Evolutionary conservation across 2,113 vertebrate species (phyloP), one percentile per base, ranked within the genome.

Genomic region (Neofelis nebulosa): DNA sequence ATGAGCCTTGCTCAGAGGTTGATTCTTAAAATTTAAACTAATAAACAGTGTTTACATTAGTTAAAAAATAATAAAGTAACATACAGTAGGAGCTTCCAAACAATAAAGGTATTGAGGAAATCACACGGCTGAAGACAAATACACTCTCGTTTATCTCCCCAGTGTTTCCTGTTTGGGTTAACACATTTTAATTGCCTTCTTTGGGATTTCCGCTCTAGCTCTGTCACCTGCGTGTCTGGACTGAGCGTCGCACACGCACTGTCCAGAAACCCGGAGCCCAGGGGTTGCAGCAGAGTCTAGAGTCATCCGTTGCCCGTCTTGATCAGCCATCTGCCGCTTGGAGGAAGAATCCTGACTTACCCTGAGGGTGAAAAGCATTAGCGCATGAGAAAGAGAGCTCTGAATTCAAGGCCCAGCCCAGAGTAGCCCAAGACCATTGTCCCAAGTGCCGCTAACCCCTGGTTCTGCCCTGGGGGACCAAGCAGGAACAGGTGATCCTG

Each of bases 141-240:
- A 19, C 41, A 41, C 48, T 31, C 89, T 69, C 52, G 6, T 48
- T 57, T n/a, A 18, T 69, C 95, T 87, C 41, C n/a, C 73, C 41
- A 21, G 33, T 6, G 68, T 89, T 97, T 96, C 93, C 97, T 95
- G 93, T 92, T 92, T 96, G 52, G 95, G 95, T 94, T 74, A 95
- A 76, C 85, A 79, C 69, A 10, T 76, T 74, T 55, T 81, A 61
- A 73, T 69, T 36, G 69, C 27, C 89, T 80, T 79, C 79, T 23
- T 81, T 2, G 27, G 81, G 41, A 63, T 93, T 91, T 93, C 92
- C 79, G 5, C 81, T 29, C 7, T 3, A 1, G 12, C 29, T 38
- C n/a, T 83, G 80, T 71, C 65, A 52, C 52, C 80, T 2, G 27
- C 38, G 45, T 5, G 18, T 61, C 88, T 69, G 88, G 84, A 68